Base-by-base conservation (phyloP, 2,113 vertebrate genomes). In the Paradisaea rubra region DNA sequence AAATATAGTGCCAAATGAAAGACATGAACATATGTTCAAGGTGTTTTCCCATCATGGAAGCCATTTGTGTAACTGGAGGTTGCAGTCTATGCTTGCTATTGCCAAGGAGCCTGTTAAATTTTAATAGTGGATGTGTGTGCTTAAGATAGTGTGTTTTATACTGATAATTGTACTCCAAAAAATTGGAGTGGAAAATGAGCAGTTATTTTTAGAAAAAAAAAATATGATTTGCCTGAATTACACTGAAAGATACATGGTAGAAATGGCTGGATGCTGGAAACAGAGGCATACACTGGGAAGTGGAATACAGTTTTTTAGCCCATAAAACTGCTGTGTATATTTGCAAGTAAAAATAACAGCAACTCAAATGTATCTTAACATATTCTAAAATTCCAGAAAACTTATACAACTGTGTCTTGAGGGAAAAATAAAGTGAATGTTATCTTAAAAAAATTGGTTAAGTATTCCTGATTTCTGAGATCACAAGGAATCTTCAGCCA, bases 401-500 rank as follows among this genome's bases (percentile, higher is more conserved):
- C 28, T 83, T 77, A 64, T 24, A 78, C 60, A 93, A 73, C 82
- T 81, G 42, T 89, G 41, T 89, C 73, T 96, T 64, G 54, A 72
- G 64, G 81, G 83, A 60, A 93, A 95, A 94, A 68, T 42, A 61
- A 44, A 91, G 63, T 42, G 39, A 79, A 88, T 83, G 28, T 68
- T 91, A 61, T 88, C 90, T 95, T 79, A 18, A 83, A 95, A 69
- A 63, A 83, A 39, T 65, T 56, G 49, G 42, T 91, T 79, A 85
- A 77, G 56, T 96, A 92, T 95, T 93, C 91, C 91, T 96, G 83
- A 95, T 94, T 95, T 94, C 77, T 94, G 91, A 96, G 65, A 95
- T 89, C 90, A 96, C 91, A 95, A 70, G 68, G 50, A 91, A 83
- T 72, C 85, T 94, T 81, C 81, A 94, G 81, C 81, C 85, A 93